Evolutionary conservation across 37 sponge, comb jelly and placozoan genomes (phyloP), one percentile per base, ranked within the genome.

Genomic region (Petrosia ficiformis): DNA sequence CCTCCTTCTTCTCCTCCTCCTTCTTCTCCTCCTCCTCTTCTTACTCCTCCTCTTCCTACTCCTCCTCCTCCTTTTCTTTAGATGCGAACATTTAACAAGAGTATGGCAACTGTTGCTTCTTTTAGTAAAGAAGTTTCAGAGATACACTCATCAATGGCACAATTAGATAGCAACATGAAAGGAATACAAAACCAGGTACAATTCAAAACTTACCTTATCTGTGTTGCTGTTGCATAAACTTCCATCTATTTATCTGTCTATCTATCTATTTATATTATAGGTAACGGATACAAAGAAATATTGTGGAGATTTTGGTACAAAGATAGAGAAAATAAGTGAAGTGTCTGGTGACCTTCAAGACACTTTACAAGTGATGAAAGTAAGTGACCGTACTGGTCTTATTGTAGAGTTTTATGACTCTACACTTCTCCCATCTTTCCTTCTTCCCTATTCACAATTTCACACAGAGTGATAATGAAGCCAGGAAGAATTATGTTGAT

Each of bases 141-240:
- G 14, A 67, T 66, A 10, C 42, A 39, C 36, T 36, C 28, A 11
- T 21, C 37, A 1, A 72, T 84, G 73, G 84, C 78, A 19, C 28
- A 31, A 6, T 29, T 77, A 10, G 71, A 42, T 8, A n/a, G n/a
- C n/a, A n/a, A n/a, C n/a, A n/a, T n/a, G n/a, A n/a, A n/a, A n/a
- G n/a, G n/a, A n/a, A n/a, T n/a, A n/a, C n/a, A n/a, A n/a, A n/a
- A n/a, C n/a, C n/a, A n/a, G n/a, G n/a, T n/a, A n/a, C n/a, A n/a
- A n/a, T n/a, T n/a, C n/a, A n/a, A n/a, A n/a, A n/a, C n/a, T n/a
- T n/a, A n/a, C n/a, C n/a, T n/a, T n/a, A n/a, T n/a, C n/a, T n/a
- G n/a, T n/a, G n/a, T n/a, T n/a, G n/a, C n/a, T n/a, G n/a, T n/a
- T n/a, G n/a, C n/a, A n/a, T n/a, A n/a, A n/a, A n/a, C n/a, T n/a